Base-by-base conservation (phyloP, 1,140 invertebrate genomes). In the Drosophila quadrilineata region DNA sequence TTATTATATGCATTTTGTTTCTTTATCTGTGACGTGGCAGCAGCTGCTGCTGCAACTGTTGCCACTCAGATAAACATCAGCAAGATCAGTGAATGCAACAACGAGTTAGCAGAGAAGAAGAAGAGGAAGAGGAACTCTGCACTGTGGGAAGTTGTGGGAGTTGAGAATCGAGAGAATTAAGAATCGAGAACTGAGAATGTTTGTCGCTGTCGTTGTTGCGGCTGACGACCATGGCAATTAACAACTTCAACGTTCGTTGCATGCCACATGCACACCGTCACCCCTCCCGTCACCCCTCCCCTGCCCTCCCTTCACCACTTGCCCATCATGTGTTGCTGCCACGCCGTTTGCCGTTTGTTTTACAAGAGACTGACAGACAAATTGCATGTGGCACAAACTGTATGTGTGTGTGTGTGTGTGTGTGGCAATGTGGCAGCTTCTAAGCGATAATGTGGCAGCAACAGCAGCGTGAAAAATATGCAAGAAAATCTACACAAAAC, bases 181-280 rank as follows among this genome's bases (percentile, higher is more conserved):
- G 14, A 29, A 48, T 6, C 3, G 22, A 26, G 33, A 52, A 46
- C 43, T 29, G 21, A 36, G 21, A 24, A 14, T 2, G 33, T 14
- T 10, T 31, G 29, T 31, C 21, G 36, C 72, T 84, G 77, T 82
- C 38, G 65, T 77, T 71, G 71, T 80, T 80, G 75, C 75, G 76
- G 76, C 75, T 82, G 75, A 82, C 38, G 40, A 48, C 58, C 50
- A 64, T 35, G 66, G 72, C 77, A 84, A 84, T 84, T 84, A 84
- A 84, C 77, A 84, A 84, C 77, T 84, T 84, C 77, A 84, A 84
- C 77, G 77, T 84, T 84, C 69, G 77, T 66, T 84, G 77, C 77
- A 84, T 82, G 60, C 38, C 38, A 12, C 22, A 19, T 24, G 14
- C 28, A 10, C 14, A 3, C 8, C 6, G 9, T 12, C n/a, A 16